A percentile compares a stretch with the other conserved stretches of the same genome.
phyloP scores from a whole-genome alignment of 2,888 invertebrate genomes.

The Laspeyria flexula region DNA sequence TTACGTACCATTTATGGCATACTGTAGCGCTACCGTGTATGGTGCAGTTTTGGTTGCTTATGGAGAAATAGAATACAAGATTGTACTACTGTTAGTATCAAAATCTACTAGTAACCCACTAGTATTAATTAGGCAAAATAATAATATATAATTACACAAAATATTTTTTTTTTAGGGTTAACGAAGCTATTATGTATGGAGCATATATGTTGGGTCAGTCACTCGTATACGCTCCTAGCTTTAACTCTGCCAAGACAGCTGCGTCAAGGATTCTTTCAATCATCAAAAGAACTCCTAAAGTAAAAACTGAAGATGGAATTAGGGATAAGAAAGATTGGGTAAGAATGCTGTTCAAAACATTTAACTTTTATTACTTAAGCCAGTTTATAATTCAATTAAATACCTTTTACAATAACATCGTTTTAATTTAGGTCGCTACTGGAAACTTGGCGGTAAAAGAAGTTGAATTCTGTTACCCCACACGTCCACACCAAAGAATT shows the following conservation, averaged over 20 bases:
- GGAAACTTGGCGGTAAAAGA: conserved; percentile 89
- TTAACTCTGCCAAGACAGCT: conserved; percentile 88
- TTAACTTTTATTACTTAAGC: too few species aligned
- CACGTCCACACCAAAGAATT: conserved; percentile 89
- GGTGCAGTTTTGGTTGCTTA: conserved; percentile 89
- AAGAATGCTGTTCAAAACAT: conserved; percentile 10
- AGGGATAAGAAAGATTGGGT: conserved; percentile 75
- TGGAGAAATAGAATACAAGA: conserved; percentile 86
- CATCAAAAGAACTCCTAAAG: conserved; percentile 67
- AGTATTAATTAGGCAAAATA: too few species aligned
- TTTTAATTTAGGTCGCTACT: conserved; percentile 75
- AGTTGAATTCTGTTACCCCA: conserved; percentile 93
- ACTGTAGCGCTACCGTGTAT: conserved; percentile 89
- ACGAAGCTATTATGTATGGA: conserved; percentile 91
- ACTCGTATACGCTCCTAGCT: conserved; percentile 91
- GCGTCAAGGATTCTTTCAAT: conserved; percentile 70
- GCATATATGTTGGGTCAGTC: conserved; percentile 93
- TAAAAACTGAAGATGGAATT: conserved; percentile 65
- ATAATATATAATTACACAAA: too few species aligned
- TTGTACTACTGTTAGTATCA: conserved; percentile 88
- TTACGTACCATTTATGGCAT: conserved; percentile 89
- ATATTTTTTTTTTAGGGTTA: too few species aligned
- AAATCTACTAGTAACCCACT: background rate
- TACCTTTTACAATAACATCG: too few species aligned
- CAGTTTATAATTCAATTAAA: too few species aligned